Conservation (phyloP, 2,113 vertebrate genomes). For the Limnothrissa miodon region DNA sequence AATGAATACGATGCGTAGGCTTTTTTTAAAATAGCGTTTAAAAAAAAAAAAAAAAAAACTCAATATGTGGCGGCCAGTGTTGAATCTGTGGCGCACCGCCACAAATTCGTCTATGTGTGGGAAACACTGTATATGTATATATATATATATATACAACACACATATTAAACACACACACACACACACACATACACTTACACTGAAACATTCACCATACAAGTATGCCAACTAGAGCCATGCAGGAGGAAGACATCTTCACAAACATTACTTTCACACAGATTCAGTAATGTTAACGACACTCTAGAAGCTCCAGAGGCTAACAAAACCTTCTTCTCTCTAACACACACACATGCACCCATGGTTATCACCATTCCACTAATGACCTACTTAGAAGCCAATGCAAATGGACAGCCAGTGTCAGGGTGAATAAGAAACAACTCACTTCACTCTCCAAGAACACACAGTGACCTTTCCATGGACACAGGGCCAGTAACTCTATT, state of each 20-base stretch:
- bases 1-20: too few species aligned
- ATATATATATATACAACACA: too few species aligned
- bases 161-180: conserved; percentile 20
- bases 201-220: too few species aligned
- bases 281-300: too few species aligned
- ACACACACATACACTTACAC: neutral
- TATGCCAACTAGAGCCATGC: too few species aligned
- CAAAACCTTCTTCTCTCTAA: conserved; percentile 18
- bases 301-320: too few species aligned
- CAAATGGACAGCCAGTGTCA: neutral
- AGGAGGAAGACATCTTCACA: neutral
- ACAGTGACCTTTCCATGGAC: neutral
- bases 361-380: neutral
- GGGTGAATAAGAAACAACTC: neutral
- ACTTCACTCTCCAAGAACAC: neutral
- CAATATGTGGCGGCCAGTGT: too few species aligned
- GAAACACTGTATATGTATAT: too few species aligned
- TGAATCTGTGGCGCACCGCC: too few species aligned
- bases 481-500: neutral
- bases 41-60: too few species aligned
- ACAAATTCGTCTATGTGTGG: too few species aligned
- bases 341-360: conserved; percentile 29
- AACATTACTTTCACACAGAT: neutral
- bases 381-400: neutral
- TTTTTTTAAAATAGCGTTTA: too few species aligned